phyloP scores from a whole-genome alignment of 2,797 vertebrate species.

The Pagetopsis macropterus region DNA sequence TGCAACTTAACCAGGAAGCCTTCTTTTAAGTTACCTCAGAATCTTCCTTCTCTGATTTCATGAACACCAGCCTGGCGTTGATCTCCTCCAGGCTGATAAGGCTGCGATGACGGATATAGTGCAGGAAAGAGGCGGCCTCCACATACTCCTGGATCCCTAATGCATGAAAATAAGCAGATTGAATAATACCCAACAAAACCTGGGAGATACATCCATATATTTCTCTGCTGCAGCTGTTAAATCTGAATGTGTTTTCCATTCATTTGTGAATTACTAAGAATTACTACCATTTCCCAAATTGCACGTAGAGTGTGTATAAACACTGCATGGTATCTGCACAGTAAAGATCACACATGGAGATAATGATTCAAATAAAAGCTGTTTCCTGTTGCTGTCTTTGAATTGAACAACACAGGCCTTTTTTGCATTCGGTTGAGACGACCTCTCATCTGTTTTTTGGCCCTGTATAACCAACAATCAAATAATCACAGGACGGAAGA shows the following conservation, averaged over 20 bases:
- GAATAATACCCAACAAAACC: neutral
- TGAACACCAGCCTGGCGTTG: slow-evolving; percentile 91
- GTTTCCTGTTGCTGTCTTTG: slow-evolving; percentile 66
- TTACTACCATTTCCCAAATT: neutral
- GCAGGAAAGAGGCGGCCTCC: slow-evolving; percentile 95
- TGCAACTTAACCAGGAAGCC: neutral
- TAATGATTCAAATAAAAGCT: slow-evolving; percentile 62
- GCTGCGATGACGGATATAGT: slow-evolving; percentile 93
- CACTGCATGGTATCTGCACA: slow-evolving; percentile 48
- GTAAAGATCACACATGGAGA: slow-evolving; percentile 60
- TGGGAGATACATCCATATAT: neutral
- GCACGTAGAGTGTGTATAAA: slow-evolving; percentile 38
- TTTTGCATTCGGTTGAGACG: slow-evolving; percentile 58
- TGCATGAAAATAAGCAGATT: slow-evolving; percentile 24
- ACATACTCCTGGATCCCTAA: slow-evolving; percentile 97
- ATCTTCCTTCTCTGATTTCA: slow-evolving; percentile 70
- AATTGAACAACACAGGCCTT: slow-evolving; percentile 43
- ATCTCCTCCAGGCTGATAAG: slow-evolving; percentile 97
- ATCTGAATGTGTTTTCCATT: neutral
- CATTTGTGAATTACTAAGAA: neutral
- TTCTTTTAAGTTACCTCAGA: slow-evolving; percentile 22
- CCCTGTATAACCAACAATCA: slow-evolving; percentile 78
- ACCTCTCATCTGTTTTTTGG: slow-evolving; percentile 74
- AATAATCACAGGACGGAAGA: slow-evolving; percentile 84
- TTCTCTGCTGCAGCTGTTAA: slow-evolving; percentile 7